Evolutionary conservation across 2,113 vertebrate species (phyloP), one percentile per base, ranked within the genome.

Genomic region (Tricholaema leucomelas): DNA sequence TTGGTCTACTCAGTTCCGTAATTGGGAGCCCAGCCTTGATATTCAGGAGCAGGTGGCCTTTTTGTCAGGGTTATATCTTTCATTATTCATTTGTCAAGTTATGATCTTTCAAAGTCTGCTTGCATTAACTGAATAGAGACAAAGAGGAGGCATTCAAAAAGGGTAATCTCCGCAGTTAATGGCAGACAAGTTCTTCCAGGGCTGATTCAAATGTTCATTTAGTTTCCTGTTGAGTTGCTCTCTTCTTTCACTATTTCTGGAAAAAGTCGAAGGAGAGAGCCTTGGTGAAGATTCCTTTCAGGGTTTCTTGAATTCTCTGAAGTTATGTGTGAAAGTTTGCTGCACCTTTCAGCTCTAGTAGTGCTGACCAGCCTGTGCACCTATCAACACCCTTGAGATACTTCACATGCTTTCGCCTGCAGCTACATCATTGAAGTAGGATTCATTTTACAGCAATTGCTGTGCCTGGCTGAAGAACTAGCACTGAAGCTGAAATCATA

Each of bases 191-290:
- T 59, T 92, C 61, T 87, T 80, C 63, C 50, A 76, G 75, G 81
- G 12, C 38, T 65, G 28, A 85, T 85, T 89, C 38, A 82, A 85
- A 85, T 40, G 89, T 91, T 93, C 75, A 77, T 81, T 87, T 75
- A 58, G 12, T 30, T 54, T 82, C 78, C 70, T 65, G 42, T 63
- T 85, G 92, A 76, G 74, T 72, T 88, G 50, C 12, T 55, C 50
- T 81, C 58, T 75, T 92, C 64, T 65, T 81, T 90, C 42, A 33
- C 81, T 93, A 69, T 30, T 79, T 81, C 28, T 85, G 64, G 40
- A 81, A 33, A 36, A 91, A 91, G 63, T 54, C 40, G 72, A 61
- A 35, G 55, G 31, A 73, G 63, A 65, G 24, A 58, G 59, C 40
- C 11, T 17, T 58, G 27, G 21, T 87, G 66, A 85, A 35, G 52